phyloP scores from a whole-genome alignment of 1,140 invertebrate species.

The Frieseomelitta varia region DNA sequence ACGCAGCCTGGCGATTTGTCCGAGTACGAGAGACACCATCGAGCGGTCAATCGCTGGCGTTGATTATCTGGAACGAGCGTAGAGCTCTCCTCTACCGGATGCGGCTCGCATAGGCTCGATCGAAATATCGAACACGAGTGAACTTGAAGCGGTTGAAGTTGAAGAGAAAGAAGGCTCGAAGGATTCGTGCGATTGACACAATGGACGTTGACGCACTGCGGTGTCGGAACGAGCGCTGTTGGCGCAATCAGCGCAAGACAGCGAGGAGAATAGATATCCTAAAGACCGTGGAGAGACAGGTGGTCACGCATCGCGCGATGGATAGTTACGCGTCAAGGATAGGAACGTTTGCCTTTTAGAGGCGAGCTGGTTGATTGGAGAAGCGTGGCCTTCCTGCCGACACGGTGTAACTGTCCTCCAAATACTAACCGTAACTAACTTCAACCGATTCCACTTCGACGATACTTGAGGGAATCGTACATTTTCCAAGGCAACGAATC shows the following conservation, averaged over 20 bases:
- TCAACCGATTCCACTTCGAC: not conserved
- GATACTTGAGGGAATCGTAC: not conserved
- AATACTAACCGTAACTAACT: no score
- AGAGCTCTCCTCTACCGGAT: constrained; percentile 55
- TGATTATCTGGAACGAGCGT: constrained; percentile 54
- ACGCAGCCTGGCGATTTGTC: constrained; percentile 50
- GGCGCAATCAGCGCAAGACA: constrained; percentile 10
- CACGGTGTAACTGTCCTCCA: not conserved
- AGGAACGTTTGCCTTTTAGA: not conserved
- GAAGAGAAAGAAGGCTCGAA: not conserved
- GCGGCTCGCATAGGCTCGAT: no score
- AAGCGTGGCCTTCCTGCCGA: not conserved
- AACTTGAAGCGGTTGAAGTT: not conserved
- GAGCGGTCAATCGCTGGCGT: constrained; percentile 18
- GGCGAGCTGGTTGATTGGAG: not conserved
- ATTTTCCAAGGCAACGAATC: no score
- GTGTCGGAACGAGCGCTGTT: not conserved
- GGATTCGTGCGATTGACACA: not conserved
- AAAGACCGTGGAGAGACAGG: no score
- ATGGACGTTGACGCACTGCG: no score
- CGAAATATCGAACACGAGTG: constrained; percentile 5
- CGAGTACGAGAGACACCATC: constrained; percentile 38
- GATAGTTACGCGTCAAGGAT: not conserved
- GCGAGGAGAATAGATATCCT: constrained; percentile 5
- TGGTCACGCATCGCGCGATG: not conserved